Conservation (phyloP, 2,113 vertebrate species). For the Pycnonotus jocosus region DNA sequence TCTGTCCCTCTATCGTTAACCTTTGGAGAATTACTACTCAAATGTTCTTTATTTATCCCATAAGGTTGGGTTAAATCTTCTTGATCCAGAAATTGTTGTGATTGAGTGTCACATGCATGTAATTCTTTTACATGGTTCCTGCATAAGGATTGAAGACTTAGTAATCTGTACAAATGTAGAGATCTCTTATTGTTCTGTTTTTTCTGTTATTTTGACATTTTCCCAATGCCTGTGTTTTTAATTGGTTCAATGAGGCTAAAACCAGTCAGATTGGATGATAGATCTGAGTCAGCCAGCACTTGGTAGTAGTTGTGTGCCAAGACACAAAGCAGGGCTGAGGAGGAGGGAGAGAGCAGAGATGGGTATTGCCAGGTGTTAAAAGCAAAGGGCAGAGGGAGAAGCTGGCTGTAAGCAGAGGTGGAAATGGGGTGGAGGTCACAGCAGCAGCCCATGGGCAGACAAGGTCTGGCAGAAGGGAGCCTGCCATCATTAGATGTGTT, state of each 20-base stretch:
- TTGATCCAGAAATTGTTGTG: constrained; percentile 2
- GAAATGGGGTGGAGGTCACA: not conserved
- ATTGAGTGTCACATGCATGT: not conserved
- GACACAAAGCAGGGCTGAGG: not conserved
- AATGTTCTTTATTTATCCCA: constrained; percentile 17
- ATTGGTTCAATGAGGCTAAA: not conserved
- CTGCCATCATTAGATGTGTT: not conserved
- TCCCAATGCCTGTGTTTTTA: not conserved
- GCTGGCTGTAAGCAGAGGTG: fast-evolving
- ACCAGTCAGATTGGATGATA: not conserved
- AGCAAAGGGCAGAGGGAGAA: not conserved
- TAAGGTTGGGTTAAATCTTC: constrained; percentile 38
- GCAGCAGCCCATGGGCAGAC: not conserved
- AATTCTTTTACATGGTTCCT: not conserved
- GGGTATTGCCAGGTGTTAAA: not conserved
- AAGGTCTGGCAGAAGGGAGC: not conserved
- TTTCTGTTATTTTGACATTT: not conserved
- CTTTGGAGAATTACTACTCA: constrained; percentile 25
- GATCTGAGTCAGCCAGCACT: not conserved
- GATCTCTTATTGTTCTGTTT: not conserved
- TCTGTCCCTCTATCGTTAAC: constrained; percentile 47
- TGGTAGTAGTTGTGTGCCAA: not conserved
- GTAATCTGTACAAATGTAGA: not conserved
- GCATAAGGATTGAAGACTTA: not conserved
- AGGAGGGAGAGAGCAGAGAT: not conserved